Percentiles rank a stretch among this genome's conserved stretches.
Evolutionary conservation across 2,888 invertebrate species (phyloP).

Genomic region (Sinodicranocentrus sp.): DNA sequence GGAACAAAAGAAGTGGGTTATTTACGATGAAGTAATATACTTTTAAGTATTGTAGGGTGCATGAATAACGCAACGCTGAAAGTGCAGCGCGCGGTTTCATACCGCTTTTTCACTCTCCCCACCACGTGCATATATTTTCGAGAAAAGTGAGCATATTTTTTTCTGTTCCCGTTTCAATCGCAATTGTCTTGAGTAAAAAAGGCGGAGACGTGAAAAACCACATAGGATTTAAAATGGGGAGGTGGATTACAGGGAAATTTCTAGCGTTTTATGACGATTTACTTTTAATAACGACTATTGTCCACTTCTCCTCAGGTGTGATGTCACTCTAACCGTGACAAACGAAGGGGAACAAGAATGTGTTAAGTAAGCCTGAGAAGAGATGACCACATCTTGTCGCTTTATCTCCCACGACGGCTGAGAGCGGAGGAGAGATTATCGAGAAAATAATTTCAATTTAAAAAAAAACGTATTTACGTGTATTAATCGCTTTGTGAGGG

Average conservation of each 20-base stretch:
- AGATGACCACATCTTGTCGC: not conserved
- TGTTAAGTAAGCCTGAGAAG: not conserved
- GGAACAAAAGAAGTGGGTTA: conserved; percentile 33
- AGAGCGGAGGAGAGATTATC: too few species aligned
- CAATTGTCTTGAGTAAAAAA: not conserved
- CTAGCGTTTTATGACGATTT: not conserved
- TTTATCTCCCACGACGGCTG: too few species aligned
- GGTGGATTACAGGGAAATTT: not conserved
- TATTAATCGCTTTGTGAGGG: too few species aligned
- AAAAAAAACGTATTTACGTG: too few species aligned
- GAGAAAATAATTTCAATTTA: too few species aligned
- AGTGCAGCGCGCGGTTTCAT: not conserved
- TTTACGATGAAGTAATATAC: not conserved
- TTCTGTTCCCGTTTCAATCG: conserved; percentile 20
- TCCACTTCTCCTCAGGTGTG: not conserved
- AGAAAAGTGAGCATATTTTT: not conserved
- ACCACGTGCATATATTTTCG: not conserved
- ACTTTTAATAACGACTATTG: conserved; percentile 14
- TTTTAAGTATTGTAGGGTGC: not conserved
- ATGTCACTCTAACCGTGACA: not conserved
- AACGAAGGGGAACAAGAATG: not conserved
- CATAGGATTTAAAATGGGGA: not conserved
- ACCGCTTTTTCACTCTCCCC: not conserved
- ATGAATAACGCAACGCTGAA: not conserved
- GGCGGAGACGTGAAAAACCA: not conserved